Evolutionary conservation across 2,797 vertebrate genomes (phyloP).

Genomic region (Sarcophilus harrisii): DNA sequence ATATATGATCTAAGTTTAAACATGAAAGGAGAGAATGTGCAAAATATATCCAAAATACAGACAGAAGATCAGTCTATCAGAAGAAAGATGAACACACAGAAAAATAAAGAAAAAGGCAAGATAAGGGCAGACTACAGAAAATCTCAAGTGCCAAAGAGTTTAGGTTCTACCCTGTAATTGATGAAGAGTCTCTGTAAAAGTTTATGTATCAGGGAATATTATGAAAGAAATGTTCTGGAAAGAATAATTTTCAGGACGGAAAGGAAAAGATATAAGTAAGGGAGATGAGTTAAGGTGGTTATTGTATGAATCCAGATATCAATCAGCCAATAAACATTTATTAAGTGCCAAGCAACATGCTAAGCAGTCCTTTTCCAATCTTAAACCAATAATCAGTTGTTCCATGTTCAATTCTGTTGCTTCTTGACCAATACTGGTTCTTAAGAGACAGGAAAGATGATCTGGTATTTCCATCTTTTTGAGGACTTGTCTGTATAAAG

Average conservation of each 20-base stretch:
- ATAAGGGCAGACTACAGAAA: not conserved
- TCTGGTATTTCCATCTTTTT: too few species aligned
- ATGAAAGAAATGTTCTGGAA: not conserved
- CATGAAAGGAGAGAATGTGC: not conserved
- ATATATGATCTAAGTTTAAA: not conserved
- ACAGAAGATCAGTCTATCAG: not conserved
- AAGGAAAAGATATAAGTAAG: not conserved
- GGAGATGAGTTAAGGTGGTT: not conserved
- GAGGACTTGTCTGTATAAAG: too few species aligned
- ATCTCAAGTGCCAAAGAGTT: not conserved
- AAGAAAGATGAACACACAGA: not conserved
- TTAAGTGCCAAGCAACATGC: not conserved
- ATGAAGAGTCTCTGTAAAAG: not conserved
- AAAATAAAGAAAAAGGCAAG: not conserved
- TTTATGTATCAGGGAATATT: not conserved
- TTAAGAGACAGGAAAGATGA: too few species aligned
- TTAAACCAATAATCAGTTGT: too few species aligned
- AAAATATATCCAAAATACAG: not conserved
- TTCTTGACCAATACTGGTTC: too few species aligned
- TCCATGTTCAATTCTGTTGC: too few species aligned
- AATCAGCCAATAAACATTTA: not conserved
- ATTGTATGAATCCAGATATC: not conserved
- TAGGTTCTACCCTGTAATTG: not conserved
- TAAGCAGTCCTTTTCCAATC: too few species aligned
- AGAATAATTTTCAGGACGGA: constrained; percentile 31